Evolutionary conservation across 2,888 invertebrate genomes (phyloP).

Genomic region (Cecidostiba fungosa): DNA sequence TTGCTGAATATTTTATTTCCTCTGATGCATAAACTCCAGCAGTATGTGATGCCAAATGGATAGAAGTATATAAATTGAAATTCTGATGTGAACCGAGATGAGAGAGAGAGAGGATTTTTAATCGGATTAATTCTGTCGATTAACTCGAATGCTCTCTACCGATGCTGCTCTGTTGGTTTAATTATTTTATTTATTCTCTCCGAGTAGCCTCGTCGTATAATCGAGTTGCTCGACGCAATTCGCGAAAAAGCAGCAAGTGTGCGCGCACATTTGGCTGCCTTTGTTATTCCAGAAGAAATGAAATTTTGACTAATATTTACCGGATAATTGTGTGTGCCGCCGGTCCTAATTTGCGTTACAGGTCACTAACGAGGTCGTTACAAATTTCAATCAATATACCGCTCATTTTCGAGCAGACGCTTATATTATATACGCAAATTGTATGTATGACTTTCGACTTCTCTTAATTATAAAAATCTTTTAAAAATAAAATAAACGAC

Average conservation of each 20-base stretch:
- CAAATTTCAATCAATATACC: neutral
- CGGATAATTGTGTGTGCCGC: neutral
- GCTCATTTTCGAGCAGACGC: too few species aligned
- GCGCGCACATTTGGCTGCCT: neutral
- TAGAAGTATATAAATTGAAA: neutral
- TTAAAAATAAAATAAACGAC: neutral
- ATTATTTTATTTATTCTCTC: neutral
- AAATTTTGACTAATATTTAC: neutral
- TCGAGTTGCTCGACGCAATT: neutral
- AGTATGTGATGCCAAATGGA: too few species aligned
- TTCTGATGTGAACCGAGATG: neutral
- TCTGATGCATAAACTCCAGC: too few species aligned
- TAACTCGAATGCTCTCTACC: neutral
- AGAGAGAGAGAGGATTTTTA: neutral
- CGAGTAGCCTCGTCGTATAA: neutral
- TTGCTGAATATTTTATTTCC: too few species aligned
- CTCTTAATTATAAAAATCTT: too few species aligned
- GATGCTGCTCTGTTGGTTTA: neutral
- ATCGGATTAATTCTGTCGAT: constrained; percentile 4
- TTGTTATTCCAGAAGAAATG: neutral
- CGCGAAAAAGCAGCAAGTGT: neutral
- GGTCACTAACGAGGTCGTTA: neutral
- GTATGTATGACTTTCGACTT: too few species aligned
- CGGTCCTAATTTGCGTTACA: neutral
- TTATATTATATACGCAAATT: too few species aligned